Evolutionary conservation across 2,888 invertebrate species (phyloP).

Genomic region (Lypha dubia): DNA sequence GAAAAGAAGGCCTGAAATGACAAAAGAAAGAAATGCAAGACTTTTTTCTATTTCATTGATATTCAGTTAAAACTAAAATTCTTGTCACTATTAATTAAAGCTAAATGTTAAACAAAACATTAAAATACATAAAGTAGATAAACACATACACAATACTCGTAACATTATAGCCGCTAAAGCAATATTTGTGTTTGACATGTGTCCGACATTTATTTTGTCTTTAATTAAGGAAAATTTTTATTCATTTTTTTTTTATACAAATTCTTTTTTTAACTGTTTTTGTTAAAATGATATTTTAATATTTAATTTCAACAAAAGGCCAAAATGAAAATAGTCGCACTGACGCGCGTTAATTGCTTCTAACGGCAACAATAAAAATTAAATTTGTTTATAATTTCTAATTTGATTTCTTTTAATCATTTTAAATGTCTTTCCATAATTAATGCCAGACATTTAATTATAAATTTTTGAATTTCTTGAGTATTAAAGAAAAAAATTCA

Average conservation of each 20-base stretch:
- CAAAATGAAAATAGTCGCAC: no score
- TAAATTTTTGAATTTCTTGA: not conserved
- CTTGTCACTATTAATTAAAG: not conserved
- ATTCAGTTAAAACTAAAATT: not conserved
- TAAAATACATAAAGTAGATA: not conserved
- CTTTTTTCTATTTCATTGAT: not conserved
- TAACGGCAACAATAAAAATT: not conserved
- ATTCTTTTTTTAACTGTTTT: not conserved
- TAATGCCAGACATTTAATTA: not conserved
- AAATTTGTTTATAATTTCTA: not conserved
- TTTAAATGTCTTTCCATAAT: not conserved
- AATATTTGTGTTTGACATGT: not conserved
- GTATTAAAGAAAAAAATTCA: not conserved
- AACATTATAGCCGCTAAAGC: not conserved
- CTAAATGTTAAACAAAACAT: not conserved
- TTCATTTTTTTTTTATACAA: not conserved
- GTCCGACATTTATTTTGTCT: not conserved
- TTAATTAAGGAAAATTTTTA: not conserved
- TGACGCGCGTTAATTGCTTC: not conserved
- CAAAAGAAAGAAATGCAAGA: not conserved
- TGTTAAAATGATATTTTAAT: not conserved
- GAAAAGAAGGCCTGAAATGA: not conserved
- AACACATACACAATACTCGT: not conserved
- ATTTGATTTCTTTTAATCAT: not conserved
- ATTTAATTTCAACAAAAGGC: not conserved